Percentiles rank a stretch among this genome's conserved stretches.
Conservation (phyloP, 2,888 invertebrate genomes). For the Lithosia quadra region DNA sequence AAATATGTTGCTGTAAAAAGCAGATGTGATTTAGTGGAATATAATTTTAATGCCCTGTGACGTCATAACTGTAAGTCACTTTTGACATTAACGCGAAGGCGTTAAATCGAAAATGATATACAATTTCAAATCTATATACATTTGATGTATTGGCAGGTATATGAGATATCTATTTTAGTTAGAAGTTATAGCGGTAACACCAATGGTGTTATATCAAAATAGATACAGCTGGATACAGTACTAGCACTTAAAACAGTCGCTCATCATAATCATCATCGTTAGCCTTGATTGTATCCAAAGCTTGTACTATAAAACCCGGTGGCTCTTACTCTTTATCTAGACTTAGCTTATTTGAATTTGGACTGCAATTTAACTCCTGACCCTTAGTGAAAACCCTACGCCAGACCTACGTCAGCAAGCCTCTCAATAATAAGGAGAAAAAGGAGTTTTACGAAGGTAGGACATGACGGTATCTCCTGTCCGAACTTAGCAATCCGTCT, state of each 20-base stretch:
- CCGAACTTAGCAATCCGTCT: too few relatives aligned
- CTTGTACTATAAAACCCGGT: too few relatives aligned
- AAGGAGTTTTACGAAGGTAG: too few relatives aligned
- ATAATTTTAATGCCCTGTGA: slow-evolving; percentile 55
- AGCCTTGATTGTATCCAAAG: too few relatives aligned
- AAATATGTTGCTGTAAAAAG: slow-evolving; percentile 45
- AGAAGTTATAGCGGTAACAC: background rate
- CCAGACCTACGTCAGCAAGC: too few relatives aligned
- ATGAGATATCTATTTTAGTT: background rate
- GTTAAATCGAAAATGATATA: slow-evolving; percentile 36
- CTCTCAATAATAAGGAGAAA: background rate
- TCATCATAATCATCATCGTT: too few relatives aligned
- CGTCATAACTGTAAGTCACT: slow-evolving; percentile 46
- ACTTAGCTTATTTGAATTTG: too few relatives aligned
- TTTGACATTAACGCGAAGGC: slow-evolving; percentile 46
- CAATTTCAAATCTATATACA: slow-evolving; percentile 23
- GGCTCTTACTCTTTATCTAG: too few relatives aligned
- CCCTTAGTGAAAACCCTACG: too few relatives aligned
- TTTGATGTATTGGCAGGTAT: slow-evolving; percentile 22
- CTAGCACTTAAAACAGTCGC: too few relatives aligned
- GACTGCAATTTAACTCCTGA: too few relatives aligned
- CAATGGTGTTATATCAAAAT: background rate
- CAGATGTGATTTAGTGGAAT: slow-evolving; percentile 54
- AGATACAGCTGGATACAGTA: background rate
- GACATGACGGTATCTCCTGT: too few relatives aligned